These are phyloP conservation scores for Megalonaias nervosa DNA, from an alignment of 1,140 invertebrate genomes.

Conservation along the genomic window DNA sequence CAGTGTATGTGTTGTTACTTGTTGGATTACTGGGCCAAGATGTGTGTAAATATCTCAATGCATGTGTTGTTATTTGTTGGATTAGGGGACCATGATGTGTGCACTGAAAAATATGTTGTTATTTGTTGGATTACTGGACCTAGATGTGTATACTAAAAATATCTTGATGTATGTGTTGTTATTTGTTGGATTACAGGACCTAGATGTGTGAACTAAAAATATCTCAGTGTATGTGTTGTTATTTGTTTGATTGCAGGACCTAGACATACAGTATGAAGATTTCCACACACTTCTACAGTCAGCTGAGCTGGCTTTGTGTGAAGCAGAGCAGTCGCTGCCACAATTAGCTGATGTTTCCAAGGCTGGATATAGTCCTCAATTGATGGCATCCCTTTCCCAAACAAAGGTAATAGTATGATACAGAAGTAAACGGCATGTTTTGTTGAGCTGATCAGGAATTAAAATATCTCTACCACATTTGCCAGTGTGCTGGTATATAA, in stretches of 20 bases:
- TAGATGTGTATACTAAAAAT: no score
- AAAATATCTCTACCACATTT: no score
- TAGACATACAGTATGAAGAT: slow-evolving; percentile 54
- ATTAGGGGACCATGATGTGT: slow-evolving; percentile 48
- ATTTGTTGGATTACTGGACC: no score
- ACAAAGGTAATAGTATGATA: slow-evolving; percentile 43
- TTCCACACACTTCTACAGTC: slow-evolving; percentile 39
- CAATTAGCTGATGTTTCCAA: slow-evolving; percentile 34
- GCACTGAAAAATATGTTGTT: slow-evolving; percentile 3
- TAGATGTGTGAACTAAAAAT: neutral
- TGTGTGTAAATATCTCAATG: neutral
- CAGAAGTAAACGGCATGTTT: neutral
- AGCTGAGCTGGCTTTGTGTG: slow-evolving; percentile 56
- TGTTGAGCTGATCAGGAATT: no score
- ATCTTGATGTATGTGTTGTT: no score
- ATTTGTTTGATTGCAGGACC: slow-evolving; percentile 43
- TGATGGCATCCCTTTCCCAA: slow-evolving; percentile 36
- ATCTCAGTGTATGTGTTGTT: neutral
- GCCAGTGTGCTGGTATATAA: no score
- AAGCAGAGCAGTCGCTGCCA: slow-evolving; percentile 61
- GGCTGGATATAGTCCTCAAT: slow-evolving; percentile 26
- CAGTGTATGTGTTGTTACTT: neutral
- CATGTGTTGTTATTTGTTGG: neutral
- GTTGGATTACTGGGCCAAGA: neutral
- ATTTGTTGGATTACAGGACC: neutral